These are phyloP conservation scores for Neomorphus geoffroyi DNA, from an alignment of 2,797 vertebrate genomes.

Conservation along the genomic window DNA sequence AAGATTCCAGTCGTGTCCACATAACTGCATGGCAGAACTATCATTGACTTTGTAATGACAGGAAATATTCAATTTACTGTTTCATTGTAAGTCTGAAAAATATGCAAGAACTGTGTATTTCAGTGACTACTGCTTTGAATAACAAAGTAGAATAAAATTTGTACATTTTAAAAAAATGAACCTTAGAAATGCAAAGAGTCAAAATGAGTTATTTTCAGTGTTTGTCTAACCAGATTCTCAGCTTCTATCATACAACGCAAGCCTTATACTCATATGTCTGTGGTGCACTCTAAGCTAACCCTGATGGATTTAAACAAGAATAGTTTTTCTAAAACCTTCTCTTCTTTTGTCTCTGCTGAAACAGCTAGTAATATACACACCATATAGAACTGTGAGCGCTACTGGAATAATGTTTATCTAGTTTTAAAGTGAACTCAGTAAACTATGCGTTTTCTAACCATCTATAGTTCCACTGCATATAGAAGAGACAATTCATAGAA, in stretches of 20 bases:
- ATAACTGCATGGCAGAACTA: neutral
- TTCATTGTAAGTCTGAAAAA: neutral
- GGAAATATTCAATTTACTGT: neutral
- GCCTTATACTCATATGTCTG: neutral
- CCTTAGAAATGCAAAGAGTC: neutral
- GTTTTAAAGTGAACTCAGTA: neutral
- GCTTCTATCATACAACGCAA: neutral
- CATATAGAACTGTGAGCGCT: neutral
- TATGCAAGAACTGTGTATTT: neutral
- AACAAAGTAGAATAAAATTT: neutral
- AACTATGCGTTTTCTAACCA: neutral
- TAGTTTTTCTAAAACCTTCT: slow-evolving; percentile 58
- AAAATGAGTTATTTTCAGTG: neutral
- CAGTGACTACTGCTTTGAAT: neutral
- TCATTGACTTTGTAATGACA: neutral
- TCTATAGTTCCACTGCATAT: neutral
- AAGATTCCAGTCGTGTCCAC: neutral
- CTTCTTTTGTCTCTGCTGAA: slow-evolving; percentile 57
- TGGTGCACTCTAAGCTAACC: slow-evolving; percentile 25
- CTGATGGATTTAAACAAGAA: slow-evolving; percentile 56
- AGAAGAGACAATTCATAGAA: neutral
- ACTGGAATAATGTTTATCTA: neutral
- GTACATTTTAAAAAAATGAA: neutral
- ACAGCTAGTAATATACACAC: neutral
- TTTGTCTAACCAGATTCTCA: neutral